These are phyloP conservation scores for Horisme vitalbata DNA, from an alignment of 2,888 invertebrate species.

Conservation along the genomic window DNA sequence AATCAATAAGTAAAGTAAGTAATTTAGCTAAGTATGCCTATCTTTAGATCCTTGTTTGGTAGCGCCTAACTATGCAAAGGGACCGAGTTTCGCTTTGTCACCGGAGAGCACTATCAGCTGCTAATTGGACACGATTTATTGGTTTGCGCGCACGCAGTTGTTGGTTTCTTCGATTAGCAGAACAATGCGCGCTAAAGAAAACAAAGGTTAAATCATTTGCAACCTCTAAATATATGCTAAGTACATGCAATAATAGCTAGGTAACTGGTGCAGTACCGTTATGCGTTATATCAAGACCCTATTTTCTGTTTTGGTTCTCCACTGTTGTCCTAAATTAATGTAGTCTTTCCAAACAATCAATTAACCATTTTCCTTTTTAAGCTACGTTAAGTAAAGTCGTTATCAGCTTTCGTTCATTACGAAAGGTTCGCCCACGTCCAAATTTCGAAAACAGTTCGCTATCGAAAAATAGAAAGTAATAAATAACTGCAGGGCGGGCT, in stretches of 20 bases:
- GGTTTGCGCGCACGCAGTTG: constrained; percentile 33
- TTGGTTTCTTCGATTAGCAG: constrained; percentile 31
- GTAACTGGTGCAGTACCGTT: no score
- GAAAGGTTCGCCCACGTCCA: constrained; percentile 72
- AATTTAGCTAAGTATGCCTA: constrained; percentile 15
- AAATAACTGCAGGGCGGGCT: constrained; percentile 73
- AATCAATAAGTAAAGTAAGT: no score
- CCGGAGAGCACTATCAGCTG: constrained; percentile 57
- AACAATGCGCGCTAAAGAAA: constrained; percentile 4
- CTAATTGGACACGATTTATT: constrained; percentile 80
- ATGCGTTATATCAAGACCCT: no score
- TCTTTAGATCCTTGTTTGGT: constrained; percentile 32
- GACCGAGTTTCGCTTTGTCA: constrained; percentile 58
- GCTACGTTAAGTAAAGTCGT: constrained; percentile 30
- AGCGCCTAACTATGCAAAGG: constrained; percentile 51
- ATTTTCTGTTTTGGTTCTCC: background rate
- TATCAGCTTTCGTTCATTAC: constrained; percentile 45
- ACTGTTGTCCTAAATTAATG: background rate
- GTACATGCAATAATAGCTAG: no score
- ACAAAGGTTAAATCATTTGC: background rate
- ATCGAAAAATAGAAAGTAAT: constrained; percentile 81
- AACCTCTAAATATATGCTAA: no score
- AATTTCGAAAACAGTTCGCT: constrained; percentile 67
- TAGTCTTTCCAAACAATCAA: constrained; percentile 15
- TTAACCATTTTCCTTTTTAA: constrained; percentile 29